A percentile compares a stretch with the other conserved stretches of the same genome.
Evolutionary conservation across 2,888 invertebrate genomes (phyloP).

Genomic region (Amphipoea oculea): DNA sequence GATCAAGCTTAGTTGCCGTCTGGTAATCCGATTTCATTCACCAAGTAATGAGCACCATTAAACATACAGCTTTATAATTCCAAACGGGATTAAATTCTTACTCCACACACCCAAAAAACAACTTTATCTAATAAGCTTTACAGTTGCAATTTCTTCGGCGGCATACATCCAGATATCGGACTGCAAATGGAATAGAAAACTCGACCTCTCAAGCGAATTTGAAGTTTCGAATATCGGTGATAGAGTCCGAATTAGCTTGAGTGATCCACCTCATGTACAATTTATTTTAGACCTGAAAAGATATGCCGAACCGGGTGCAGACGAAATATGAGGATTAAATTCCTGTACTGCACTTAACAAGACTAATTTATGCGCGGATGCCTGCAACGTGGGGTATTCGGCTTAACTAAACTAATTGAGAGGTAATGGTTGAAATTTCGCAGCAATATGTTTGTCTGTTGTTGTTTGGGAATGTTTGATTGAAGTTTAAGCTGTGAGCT

Average conservation of each 20-base stretch:
- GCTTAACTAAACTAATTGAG: slow-evolving; percentile 89
- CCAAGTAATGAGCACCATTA: slow-evolving; percentile 87
- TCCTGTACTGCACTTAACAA: slow-evolving; percentile 90
- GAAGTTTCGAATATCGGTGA: slow-evolving; percentile 63
- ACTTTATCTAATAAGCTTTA: slow-evolving; percentile 31
- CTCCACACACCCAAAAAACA: slow-evolving; percentile 30
- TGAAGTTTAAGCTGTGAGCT: slow-evolving; percentile 7
- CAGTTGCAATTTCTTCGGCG: slow-evolving; percentile 14
- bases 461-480: slow-evolving; percentile 48
- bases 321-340: slow-evolving; percentile 91
- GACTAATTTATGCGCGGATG: slow-evolving; percentile 88
- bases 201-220: slow-evolving; percentile 68
- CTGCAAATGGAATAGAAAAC: slow-evolving; percentile 49
- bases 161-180: slow-evolving; percentile 40
- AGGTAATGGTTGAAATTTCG: slow-evolving; percentile 84
- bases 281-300: slow-evolving; percentile 86
- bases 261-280: slow-evolving; percentile 70
- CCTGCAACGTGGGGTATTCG: slow-evolving; percentile 76
- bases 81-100: slow-evolving; percentile 63
- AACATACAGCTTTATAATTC: slow-evolving; percentile 70
- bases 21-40: slow-evolving; percentile 86
- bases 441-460: slow-evolving; percentile 75
- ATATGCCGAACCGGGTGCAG: slow-evolving; percentile 87
- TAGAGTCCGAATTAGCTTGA: slow-evolving; percentile 76
- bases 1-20: slow-evolving; percentile 82